Percentiles rank a stretch among this genome's conserved stretches.
Evolutionary conservation across 2,797 vertebrate species (phyloP).

Genomic region (Sebastes matsubarae): DNA sequence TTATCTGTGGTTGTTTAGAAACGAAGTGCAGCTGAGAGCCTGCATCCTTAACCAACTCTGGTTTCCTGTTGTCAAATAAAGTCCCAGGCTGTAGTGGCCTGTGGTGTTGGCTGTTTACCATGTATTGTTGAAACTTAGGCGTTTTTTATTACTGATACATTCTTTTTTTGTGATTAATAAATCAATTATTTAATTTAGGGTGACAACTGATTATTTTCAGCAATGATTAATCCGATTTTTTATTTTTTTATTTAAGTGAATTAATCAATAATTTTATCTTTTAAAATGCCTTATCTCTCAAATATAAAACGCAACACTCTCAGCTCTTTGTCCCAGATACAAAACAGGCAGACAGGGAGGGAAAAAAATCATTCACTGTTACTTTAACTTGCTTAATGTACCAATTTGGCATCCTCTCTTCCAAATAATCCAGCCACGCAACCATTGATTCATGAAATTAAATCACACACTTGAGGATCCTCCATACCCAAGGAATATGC

Average conservation of each 20-base stretch:
- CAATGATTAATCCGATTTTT: not conserved
- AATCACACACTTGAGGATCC: no score
- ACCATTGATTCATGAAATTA: no score
- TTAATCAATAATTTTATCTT: not conserved
- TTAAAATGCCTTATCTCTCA: no score
- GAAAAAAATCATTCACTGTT: no score
- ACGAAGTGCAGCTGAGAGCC: slow-evolving; percentile 34
- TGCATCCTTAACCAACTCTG: slow-evolving; percentile 32
- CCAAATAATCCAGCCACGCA: no score
- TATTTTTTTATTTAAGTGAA: accelerated
- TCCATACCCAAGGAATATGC: accelerated
- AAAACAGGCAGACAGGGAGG: no score
- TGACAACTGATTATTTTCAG: not conserved
- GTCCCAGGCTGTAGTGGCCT: slow-evolving; percentile 17
- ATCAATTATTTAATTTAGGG: not conserved
- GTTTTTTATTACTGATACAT: not conserved
- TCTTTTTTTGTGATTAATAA: not conserved
- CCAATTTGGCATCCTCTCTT: no score
- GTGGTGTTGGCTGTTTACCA: not conserved
- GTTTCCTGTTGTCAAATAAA: slow-evolving; percentile 73
- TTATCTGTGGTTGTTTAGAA: slow-evolving; percentile 19
- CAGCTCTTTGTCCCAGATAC: no score
- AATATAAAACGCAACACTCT: no score
- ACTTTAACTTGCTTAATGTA: no score
- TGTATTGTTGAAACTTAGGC: not conserved